phyloP scores from a whole-genome alignment of 2,797 vertebrate genomes.

The Phrynocephalus guinanensis region DNA sequence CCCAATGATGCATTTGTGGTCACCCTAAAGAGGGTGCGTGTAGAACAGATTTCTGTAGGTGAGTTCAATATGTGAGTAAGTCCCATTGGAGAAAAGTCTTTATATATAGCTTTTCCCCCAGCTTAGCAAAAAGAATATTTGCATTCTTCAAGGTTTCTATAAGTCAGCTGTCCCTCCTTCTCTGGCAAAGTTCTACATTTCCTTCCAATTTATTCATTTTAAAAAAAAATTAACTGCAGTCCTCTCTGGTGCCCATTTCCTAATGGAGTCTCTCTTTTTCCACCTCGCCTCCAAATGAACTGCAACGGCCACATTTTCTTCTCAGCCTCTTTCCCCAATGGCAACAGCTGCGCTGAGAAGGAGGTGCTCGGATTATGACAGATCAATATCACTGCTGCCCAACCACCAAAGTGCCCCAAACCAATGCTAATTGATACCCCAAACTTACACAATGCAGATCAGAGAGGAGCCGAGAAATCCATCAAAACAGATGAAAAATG shows the following conservation, averaged over 20 bases:
- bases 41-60: too few relatives aligned
- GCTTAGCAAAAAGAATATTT: neutral
- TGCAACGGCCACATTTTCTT: neutral
- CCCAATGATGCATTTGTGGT: too few relatives aligned
- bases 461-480: slow-evolving; percentile 38
- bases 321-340: slow-evolving; percentile 13
- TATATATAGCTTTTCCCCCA: neutral
- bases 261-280: neutral
- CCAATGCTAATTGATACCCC: slow-evolving; percentile 39
- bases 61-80: too few relatives aligned
- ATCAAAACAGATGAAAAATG: slow-evolving; percentile 55
- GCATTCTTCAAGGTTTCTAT: neutral
- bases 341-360: neutral
- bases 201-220: neutral
- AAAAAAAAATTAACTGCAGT: too few relatives aligned
- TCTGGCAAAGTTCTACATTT: neutral
- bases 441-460: slow-evolving; percentile 34
- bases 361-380: neutral
- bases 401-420: slow-evolving; percentile 40
- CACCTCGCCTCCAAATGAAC: slow-evolving; percentile 12
- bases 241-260: neutral
- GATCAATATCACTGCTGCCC: slow-evolving; percentile 13
- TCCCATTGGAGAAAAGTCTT: neutral
- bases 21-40: too few relatives aligned
- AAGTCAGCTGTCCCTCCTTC: neutral